Evolutionary conservation across 2,113 vertebrate genomes (phyloP).

Genomic region (Holacanthus passer): DNA sequence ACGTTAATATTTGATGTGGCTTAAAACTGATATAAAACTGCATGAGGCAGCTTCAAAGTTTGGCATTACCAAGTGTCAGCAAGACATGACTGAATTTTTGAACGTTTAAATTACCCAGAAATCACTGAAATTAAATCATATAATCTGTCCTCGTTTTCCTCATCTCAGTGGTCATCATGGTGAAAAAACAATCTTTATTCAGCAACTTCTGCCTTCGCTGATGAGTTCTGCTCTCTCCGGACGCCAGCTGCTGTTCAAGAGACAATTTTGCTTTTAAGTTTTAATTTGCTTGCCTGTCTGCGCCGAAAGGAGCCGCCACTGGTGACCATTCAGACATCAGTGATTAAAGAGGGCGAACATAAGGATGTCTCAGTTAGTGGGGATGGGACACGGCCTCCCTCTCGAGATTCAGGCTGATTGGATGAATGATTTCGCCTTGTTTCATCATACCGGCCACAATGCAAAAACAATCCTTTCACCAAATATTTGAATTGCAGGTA

Average conservation of each 20-base stretch:
- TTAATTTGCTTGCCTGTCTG: conserved; percentile 15
- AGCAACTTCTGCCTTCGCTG: background rate
- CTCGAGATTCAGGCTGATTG: conserved; percentile 3
- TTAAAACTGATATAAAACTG: background rate
- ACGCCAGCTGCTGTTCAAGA: conserved; percentile 35
- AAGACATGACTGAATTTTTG: background rate
- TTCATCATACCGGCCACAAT: background rate
- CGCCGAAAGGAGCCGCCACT: conserved; percentile 10
- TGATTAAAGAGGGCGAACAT: conserved; percentile 33
- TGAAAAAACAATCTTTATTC: background rate
- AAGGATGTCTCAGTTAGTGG: conserved; percentile 14
- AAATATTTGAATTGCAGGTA: conserved; percentile 84
- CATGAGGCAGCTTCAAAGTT: background rate
- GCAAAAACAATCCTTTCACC: background rate
- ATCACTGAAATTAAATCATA: background rate
- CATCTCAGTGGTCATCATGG: background rate
- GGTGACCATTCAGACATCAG: conserved; percentile 12
- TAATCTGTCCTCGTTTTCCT: background rate
- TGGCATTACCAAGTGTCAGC: background rate
- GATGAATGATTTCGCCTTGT: background rate
- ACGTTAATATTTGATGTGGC: background rate
- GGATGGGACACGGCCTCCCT: background rate
- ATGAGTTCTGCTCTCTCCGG: conserved; percentile 26
- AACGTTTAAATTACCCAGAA: background rate
- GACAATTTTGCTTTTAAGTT: conserved; percentile 22